Percentiles rank a stretch among this genome's conserved stretches.
phyloP scores from a whole-genome alignment of 2,888 invertebrate species.

The Folsomia candida region DNA sequence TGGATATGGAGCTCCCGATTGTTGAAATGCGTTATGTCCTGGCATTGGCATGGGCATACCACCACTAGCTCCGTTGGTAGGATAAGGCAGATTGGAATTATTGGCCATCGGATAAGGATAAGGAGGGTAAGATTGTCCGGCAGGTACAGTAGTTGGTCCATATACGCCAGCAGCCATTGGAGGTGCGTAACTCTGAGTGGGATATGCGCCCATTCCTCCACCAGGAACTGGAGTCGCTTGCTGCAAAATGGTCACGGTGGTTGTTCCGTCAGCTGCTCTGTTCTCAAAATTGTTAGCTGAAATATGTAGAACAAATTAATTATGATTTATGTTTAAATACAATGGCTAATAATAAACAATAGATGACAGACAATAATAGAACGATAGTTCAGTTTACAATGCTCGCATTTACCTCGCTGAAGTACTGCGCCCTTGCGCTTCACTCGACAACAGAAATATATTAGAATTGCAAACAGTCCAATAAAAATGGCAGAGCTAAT shows the following conservation, averaged over 20 bases:
- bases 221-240: no score
- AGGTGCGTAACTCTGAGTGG: background rate
- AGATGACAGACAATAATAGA: no score
- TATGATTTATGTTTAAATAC: background rate
- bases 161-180: background rate
- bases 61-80: background rate
- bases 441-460: conserved; percentile 32
- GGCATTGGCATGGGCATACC: conserved; percentile 1
- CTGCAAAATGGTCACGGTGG: no score
- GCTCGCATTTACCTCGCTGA: conserved; percentile 11
- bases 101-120: background rate
- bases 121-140: background rate
- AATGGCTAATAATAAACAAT: no score
- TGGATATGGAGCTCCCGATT: conserved; percentile 6
- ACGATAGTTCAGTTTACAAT: no score
- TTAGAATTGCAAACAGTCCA: conserved; percentile 26
- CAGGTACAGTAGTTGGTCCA: background rate
- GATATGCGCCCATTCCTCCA: background rate
- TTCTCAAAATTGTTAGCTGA: background rate
- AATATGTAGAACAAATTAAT: background rate
- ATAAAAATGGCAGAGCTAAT: conserved; percentile 26
- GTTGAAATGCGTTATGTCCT: background rate
- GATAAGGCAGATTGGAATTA: background rate
- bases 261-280: background rate
- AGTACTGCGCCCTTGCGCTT: conserved; percentile 19